Evolutionary conservation across 1,140 invertebrate genomes (phyloP), one percentile per base, ranked within the genome.

Genomic region (Nephotettix cincticeps): DNA sequence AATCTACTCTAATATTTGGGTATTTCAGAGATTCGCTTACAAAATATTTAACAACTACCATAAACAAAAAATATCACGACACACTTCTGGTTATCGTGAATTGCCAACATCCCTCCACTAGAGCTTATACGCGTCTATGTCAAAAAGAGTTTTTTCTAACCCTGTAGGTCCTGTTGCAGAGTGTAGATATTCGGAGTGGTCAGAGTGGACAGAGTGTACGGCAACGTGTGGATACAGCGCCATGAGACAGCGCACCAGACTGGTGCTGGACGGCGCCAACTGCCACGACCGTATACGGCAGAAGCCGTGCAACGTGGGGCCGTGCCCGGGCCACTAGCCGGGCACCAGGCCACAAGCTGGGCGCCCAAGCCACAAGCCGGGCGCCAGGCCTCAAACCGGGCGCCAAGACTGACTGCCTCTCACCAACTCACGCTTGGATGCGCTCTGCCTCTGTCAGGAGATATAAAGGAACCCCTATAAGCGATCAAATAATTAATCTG

Each of bases 121-220:
- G n/a, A n/a, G n/a, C n/a, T n/a, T n/a, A n/a, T n/a, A n/a, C n/a
- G n/a, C n/a, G n/a, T n/a, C n/a, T n/a, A n/a, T n/a, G n/a, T n/a
- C n/a, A n/a, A n/a, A n/a, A n/a, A n/a, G n/a, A n/a, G n/a, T n/a
- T n/a, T n/a, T n/a, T n/a, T n/a, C n/a, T n/a, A n/a, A n/a, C n/a
- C n/a, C n/a, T n/a, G n/a, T n/a, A n/a, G n/a, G n/a, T n/a, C n/a
- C 82, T 88, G 13, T 61, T 25, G n/a, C 25, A 61, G 56, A 23
- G 40, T 91, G 89, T 72, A 80, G 82, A 72, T 84, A 88, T 74
- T 85, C 85, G 0, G 79, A 83, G 47, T 90, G 88, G 88, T 86
- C 87, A 6, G 74, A 77, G 17, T 91, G 89, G 89, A 87, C 88
- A 14, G 81, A 82, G 0, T 90, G 89, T 72, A 86, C 86, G 1